Conservation (phyloP, 2,797 vertebrate genomes). For the Salarias fasciatus region DNA sequence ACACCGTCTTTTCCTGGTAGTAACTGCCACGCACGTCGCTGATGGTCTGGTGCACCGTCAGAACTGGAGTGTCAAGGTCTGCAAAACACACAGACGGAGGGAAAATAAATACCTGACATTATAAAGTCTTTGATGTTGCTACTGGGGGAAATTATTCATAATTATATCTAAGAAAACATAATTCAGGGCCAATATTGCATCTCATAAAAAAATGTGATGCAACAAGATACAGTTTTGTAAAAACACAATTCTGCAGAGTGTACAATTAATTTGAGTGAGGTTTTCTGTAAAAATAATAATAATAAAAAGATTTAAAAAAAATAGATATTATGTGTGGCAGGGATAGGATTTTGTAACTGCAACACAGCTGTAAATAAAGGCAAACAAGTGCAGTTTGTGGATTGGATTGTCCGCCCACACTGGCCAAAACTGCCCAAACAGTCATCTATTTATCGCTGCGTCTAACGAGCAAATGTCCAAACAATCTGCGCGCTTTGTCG, state of each 20-base stretch:
- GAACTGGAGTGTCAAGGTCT: conserved; percentile 93
- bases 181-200: too few relatives aligned
- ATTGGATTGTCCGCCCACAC: conserved; percentile 30
- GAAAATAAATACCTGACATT: background rate
- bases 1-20: conserved; percentile 98
- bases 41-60: conserved; percentile 97
- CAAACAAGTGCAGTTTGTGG: conserved; percentile 45
- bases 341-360: conserved; percentile 37
- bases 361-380: conserved; percentile 43
- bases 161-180: too few relatives aligned
- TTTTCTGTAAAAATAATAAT: conserved; percentile 18
- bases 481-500: conserved; percentile 37
- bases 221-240: conserved; percentile 1
- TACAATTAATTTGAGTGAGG: conserved; percentile 12
- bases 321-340: conserved; percentile 19
- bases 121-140: conserved; percentile 1
- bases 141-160: background rate
- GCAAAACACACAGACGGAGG: conserved; percentile 43
- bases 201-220: too few relatives aligned
- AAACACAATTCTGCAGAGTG: background rate
- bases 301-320: too few relatives aligned
- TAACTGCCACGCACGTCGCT: conserved; percentile 96
- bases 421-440: conserved; percentile 51
- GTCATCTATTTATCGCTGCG: conserved; percentile 35
- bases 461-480: conserved; percentile 49